These are phyloP conservation scores for Candoia aspera DNA, from an alignment of 2,113 vertebrate genomes.

Conservation along the genomic window DNA sequence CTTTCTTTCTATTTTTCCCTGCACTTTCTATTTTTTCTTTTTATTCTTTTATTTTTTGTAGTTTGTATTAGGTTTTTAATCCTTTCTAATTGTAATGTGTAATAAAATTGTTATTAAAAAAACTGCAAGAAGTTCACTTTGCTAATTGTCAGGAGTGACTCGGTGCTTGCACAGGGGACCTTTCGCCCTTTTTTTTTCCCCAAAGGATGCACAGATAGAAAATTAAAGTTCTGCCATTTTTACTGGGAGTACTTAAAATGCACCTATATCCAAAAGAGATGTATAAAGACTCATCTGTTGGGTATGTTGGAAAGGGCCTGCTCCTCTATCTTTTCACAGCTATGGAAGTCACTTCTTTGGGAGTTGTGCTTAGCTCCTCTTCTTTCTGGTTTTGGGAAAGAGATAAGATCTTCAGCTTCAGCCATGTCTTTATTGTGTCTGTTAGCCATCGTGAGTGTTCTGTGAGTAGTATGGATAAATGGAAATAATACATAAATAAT, in stretches of 20 bases:
- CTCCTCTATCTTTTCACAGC: not conserved
- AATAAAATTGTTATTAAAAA: not conserved
- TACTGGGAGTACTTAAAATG: not conserved
- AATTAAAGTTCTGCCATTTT: not conserved
- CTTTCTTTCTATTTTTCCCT: not conserved
- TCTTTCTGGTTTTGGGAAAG: too few species aligned
- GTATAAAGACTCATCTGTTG: not conserved
- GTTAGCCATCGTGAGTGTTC: too few species aligned
- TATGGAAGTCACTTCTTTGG: too few species aligned
- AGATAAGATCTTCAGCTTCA: too few species aligned
- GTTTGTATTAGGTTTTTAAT: not conserved
- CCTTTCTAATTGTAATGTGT: not conserved
- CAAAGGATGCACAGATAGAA: not conserved
- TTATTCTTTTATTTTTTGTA: not conserved
- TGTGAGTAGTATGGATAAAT: too few species aligned
- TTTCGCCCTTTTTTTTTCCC: too few species aligned
- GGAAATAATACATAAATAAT: too few species aligned
- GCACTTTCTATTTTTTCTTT: not conserved
- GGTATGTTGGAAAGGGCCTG: not conserved
- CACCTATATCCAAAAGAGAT: not conserved
- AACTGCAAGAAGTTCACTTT: not conserved
- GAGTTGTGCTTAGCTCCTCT: too few species aligned
- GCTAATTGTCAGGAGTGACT: not conserved
- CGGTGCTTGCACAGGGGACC: too few species aligned
- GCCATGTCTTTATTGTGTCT: too few species aligned